These are phyloP conservation scores for Pachyramphus minor DNA, from an alignment of 2,113 vertebrate genomes.

Conservation along the genomic window DNA sequence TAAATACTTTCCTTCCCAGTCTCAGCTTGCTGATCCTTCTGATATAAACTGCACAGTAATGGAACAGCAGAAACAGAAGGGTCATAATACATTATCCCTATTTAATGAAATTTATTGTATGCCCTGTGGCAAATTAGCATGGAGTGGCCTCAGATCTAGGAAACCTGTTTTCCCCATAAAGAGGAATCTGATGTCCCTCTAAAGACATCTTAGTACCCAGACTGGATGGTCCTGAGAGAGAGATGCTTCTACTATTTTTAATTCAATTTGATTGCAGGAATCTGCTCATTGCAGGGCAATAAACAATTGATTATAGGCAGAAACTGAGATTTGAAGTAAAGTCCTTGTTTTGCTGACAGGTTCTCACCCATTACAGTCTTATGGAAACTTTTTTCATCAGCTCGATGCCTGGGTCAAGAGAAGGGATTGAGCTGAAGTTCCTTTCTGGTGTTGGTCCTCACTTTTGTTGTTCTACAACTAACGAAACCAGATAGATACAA, in stretches of 20 bases:
- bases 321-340: neutral
- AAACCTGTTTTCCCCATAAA: neutral
- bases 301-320: neutral
- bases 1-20: neutral
- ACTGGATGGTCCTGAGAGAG: neutral
- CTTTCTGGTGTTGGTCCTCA: neutral
- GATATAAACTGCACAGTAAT: neutral
- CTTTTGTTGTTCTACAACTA: neutral
- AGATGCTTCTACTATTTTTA: neutral
- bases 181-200: neutral
- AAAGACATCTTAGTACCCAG: neutral
- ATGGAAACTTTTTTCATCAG: neutral
- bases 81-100: neutral
- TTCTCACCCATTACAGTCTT: neutral
- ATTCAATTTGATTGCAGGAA: neutral
- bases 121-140: neutral
- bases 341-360: neutral
- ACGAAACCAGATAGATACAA: neutral
- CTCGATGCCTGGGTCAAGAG: neutral
- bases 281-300: neutral
- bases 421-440: neutral
- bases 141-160: neutral
- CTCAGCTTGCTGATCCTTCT: neutral
- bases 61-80: neutral
- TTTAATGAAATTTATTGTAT: neutral